Base-by-base conservation (phyloP, 2,113 vertebrate genomes). In the Henicopernis longicauda region DNA sequence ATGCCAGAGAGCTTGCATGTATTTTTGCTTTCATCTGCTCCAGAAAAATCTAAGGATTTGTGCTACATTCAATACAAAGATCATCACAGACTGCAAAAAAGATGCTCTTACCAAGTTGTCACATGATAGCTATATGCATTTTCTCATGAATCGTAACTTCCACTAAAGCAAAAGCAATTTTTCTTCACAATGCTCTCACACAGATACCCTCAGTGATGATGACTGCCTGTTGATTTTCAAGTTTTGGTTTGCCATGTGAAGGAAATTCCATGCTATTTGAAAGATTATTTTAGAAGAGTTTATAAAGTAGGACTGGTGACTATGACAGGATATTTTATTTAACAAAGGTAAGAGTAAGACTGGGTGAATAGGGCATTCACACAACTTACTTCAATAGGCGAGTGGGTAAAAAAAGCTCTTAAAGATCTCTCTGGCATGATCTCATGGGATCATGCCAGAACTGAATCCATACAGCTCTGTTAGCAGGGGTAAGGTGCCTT, bases 141-240 rank as follows among this genome's bases (percentile, higher is more conserved):
- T 93, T 69, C 42, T 94, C 38, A 62, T 82, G 57, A 95, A 91
- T 95, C 54, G 38, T 82, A 87, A 50, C 27, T 85, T 93, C 52
- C 36, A 72, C 31, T 83, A 79, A 92, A 95, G 78, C 27, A 84
- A 95, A 92, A 89, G 65, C 49, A 84, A 86, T 89, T 95, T 96
- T 63, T 61, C 89, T 93, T 81, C 80, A 47, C 63, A 90, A 45
- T 4, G 11, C 42, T 89, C 19, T 63, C 52, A 8, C 80, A 78
- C 36, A 89, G 55, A 88, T 54, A 70, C 7, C 71, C 29, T 82
- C 42, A 57, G 38, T 20, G 59, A 72, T 4, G 34, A 44, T 25
- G 47, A 85, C 82, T 84, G 73, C 77, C 61, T 47, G 59, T 90
- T 29, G 82, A 47, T 57, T 86, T 86, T 76, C 77, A 72, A 55